phyloP scores from a whole-genome alignment of 2,113 vertebrate species.

The Kryptolebias marmoratus region DNA sequence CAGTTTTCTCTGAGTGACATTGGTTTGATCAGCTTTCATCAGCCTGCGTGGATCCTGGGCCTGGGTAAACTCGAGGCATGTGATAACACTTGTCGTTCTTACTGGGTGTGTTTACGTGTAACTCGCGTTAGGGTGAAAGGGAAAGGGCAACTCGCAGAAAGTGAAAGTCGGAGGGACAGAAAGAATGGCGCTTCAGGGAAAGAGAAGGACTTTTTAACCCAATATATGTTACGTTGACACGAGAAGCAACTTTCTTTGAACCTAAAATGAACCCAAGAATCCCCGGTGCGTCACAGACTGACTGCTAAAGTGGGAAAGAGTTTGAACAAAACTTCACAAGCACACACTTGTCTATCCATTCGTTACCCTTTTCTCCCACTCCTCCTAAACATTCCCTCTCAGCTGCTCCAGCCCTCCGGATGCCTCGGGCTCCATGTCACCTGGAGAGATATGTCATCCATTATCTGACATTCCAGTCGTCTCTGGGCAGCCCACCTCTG shows the following conservation, averaged over 20 bases:
- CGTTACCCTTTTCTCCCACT: slow-evolving; percentile 31
- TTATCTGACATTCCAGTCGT: slow-evolving; percentile 66
- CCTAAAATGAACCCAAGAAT: slow-evolving; percentile 56
- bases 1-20: slow-evolving; percentile 37
- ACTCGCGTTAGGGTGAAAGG: slow-evolving; percentile 15
- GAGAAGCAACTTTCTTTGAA: slow-evolving; percentile 54
- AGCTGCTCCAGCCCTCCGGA: slow-evolving; percentile 20
- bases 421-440: slow-evolving; percentile 63
- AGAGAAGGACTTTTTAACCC: slow-evolving; percentile 1
- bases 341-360: slow-evolving; percentile 67
- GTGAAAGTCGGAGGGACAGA: slow-evolving; percentile 34
- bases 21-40: slow-evolving; percentile 39
- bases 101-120: background rate
- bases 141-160: slow-evolving; percentile 28
- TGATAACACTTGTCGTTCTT: slow-evolving; percentile 50
- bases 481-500: slow-evolving; percentile 35
- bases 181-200: background rate
- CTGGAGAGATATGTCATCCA: slow-evolving; percentile 57
- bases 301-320: slow-evolving; percentile 17
- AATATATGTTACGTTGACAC: background rate
- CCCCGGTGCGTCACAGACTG: slow-evolving; percentile 7
- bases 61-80: slow-evolving; percentile 50
- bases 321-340: slow-evolving; percentile 62
- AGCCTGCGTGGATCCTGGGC: slow-evolving; percentile 22
- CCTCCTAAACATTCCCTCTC: background rate